Base-by-base conservation (phyloP, 2,113 vertebrate species). In the Strix uralensis region DNA sequence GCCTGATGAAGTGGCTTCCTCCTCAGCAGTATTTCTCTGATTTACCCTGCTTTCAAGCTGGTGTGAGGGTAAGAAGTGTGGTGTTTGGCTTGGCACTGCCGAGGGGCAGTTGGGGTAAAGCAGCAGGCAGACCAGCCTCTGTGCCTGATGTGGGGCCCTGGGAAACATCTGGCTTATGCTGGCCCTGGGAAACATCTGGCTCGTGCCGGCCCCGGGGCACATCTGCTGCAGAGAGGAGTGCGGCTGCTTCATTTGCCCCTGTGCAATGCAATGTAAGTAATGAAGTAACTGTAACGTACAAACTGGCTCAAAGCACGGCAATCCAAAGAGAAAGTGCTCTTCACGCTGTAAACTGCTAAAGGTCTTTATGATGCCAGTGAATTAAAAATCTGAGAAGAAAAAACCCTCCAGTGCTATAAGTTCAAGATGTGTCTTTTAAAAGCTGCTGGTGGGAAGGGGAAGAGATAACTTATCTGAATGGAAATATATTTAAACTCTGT, bases 341-440 rank as follows among this genome's bases (percentile, higher is more conserved):
- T 96, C 94, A 86, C 92, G 82, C 95, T 88, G 85, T 38, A 61
- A 88, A 78, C 96, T 91, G 95, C 92, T 75, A 3, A 91, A 88
- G 90, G 96, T 95, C 94, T 93, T 94, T 65, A 25, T 92, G 86
- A 69, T 94, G 94, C 83, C 77, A 92, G 83, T 88, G 82, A 93
- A 94, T 95, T 95, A 93, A 95, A 96, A 95, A 84, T 74, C 77
- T 9, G 81, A 75, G 95, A 86, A 90, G 82, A 87, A 96, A 90
- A 94, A 85, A 13, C 69, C 95, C 88, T 88, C 52, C 83, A 57
- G 90, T 90, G 62, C 59, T 90, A 11, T 44, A 81, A 88, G 75
- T 86, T 96, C 59, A 90, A 95, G 90, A 92, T 5, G 13, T 59
- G 70, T 94, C 88, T 92, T 93, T 81, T 79, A 63, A 91, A 84